Conservation (phyloP, 2,113 vertebrate species). For the Noctilio leporinus region DNA sequence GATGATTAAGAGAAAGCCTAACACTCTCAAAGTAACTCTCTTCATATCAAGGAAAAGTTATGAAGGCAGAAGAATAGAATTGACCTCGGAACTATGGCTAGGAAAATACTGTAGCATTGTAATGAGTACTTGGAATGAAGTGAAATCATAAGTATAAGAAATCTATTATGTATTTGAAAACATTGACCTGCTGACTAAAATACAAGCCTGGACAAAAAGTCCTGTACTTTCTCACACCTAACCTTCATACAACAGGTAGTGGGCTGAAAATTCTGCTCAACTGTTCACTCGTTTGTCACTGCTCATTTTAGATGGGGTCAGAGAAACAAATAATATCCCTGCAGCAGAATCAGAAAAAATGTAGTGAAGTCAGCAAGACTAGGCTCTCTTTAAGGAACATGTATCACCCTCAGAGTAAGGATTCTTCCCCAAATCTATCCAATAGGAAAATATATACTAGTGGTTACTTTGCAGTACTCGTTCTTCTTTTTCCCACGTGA, state of each 20-base stretch:
- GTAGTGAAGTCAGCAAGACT: neutral
- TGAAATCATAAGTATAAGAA: conserved; percentile 4
- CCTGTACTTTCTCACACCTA: neutral
- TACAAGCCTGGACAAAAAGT: neutral
- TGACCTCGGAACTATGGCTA: neutral
- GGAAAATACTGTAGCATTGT: neutral
- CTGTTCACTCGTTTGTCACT: neutral
- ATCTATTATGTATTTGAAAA: neutral
- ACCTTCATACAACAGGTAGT: neutral
- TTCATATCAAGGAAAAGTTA: conserved; percentile 20
- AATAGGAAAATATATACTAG: neutral
- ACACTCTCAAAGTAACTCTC: neutral
- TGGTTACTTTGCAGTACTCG: neutral
- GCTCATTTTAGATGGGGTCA: neutral
- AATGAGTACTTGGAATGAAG: neutral
- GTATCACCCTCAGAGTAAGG: neutral
- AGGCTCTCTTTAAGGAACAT: neutral
- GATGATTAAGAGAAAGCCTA: conserved; percentile 15
- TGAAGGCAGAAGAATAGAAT: neutral
- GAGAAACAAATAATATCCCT: neutral
- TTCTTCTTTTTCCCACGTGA: neutral
- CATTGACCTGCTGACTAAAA: neutral
- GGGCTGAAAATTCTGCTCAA: neutral
- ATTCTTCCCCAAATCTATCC: neutral
- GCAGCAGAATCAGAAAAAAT: neutral